Evolutionary conservation across 2,113 vertebrate species (phyloP), one percentile per base, ranked within the genome.

Genomic region (Tapirus terrestris): DNA sequence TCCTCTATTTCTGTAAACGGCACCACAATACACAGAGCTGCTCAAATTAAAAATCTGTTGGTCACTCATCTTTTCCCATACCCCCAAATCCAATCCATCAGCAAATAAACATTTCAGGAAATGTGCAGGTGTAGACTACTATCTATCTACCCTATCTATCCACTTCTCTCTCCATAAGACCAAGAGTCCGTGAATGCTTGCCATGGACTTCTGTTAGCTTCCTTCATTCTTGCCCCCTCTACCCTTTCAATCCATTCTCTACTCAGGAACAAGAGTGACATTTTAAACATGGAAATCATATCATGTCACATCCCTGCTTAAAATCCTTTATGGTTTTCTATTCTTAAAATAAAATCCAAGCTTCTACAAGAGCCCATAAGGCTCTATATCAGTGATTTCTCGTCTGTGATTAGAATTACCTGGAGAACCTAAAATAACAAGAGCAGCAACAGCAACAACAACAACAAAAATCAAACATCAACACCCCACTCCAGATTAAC

Each of bases 301-400:
- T 33, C 48, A 27, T 14, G 23, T 83, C 21, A 93, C 20, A 73
- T 79, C 14, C 11, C 16, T 87, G n/a, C 45, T 87, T 94, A 88
- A 87, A 96, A 79, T 80, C 53, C 20, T 67, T 95, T 11, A 6
- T 76, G 33, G 18, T 25, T 82, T 91, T 48, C 36, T 23, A 80
- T 12, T 65, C 36, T 94, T 96, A 83, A 96, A 88, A 80, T 80
- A 79, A 90, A 79, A 93, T 31, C 6, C 36, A 67, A 83, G 73
- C 17, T 73, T 95, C n/a, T 31, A 43, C 20, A 45, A 56, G 43
- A 80, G 65, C 0, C 39, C 33, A 33, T 39, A 82, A 67, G n/a
- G 10, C 6, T 79, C 39, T 82, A n/a, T 7, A 75, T 25, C 5
- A n/a, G 39, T 87, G 65, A n/a, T 63, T 63, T 95, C 88, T 94